Evolutionary conservation across 2,797 vertebrate species (phyloP).

Genomic region (Rhinogobio ventralis): DNA sequence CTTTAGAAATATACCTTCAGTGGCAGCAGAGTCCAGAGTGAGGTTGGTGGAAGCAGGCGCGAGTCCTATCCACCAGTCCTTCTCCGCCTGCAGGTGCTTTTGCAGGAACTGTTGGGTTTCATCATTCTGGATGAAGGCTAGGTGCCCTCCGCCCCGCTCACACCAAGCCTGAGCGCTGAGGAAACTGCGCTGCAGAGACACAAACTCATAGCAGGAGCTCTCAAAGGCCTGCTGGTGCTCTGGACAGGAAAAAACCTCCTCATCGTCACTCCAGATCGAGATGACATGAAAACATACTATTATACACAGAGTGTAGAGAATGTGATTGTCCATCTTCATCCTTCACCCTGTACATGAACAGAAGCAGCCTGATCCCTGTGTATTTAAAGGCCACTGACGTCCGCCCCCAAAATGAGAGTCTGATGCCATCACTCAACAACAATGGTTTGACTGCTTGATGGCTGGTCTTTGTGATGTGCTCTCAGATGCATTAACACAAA

Average conservation of each 20-base stretch:
- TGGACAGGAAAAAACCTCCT: slow-evolving; percentile 74
- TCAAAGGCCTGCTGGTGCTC: slow-evolving; percentile 85
- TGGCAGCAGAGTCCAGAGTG: slow-evolving; percentile 72
- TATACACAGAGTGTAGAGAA: slow-evolving; percentile 59
- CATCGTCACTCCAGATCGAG: slow-evolving; percentile 62
- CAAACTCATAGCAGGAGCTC: slow-evolving; percentile 89
- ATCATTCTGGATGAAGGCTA: slow-evolving; percentile 87
- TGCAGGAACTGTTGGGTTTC: slow-evolving; percentile 89
- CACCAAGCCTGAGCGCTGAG: slow-evolving; percentile 88
- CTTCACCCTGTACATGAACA: slow-evolving; percentile 59
- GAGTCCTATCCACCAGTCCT: slow-evolving; percentile 92
- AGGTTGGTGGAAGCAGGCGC: slow-evolving; percentile 76
- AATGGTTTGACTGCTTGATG: slow-evolving; percentile 51
- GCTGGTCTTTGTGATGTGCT: slow-evolving; percentile 69
- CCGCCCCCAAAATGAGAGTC: slow-evolving; percentile 56
- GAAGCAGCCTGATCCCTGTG: slow-evolving; percentile 49
- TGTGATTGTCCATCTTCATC: slow-evolving; percentile 71
- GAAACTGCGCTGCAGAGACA: slow-evolving; percentile 79
- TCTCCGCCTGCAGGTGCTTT: slow-evolving; percentile 76
- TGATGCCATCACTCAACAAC: slow-evolving; percentile 57
- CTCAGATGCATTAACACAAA: slow-evolving; percentile 65
- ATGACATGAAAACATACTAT: slow-evolving; percentile 60
- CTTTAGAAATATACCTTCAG: slow-evolving; percentile 47
- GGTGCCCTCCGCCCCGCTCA: slow-evolving; percentile 88
- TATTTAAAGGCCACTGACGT: slow-evolving; percentile 75